Evolutionary conservation across 2,888 invertebrate genomes (phyloP).

Genomic region (Barypeithes pellucidus): DNA sequence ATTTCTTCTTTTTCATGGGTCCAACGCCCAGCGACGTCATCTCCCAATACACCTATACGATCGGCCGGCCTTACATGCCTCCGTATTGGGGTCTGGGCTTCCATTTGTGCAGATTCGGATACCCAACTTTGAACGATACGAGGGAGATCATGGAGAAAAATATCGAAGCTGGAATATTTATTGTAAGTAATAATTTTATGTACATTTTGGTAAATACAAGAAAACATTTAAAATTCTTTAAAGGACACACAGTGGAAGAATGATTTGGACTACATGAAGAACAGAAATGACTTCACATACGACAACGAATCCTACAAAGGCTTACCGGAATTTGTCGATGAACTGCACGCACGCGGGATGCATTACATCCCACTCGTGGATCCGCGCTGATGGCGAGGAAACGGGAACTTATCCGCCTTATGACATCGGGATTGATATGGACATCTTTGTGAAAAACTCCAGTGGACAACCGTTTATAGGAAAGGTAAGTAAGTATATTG

Average conservation of each 20-base stretch:
- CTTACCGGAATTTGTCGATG: slow-evolving; percentile 80
- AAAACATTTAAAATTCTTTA: no score
- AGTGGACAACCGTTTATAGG: slow-evolving; percentile 80
- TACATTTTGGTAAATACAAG: no score
- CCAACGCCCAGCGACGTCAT: slow-evolving; percentile 81
- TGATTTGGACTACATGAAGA: slow-evolving; percentile 89
- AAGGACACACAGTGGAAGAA: slow-evolving; percentile 88
- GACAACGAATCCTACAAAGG: slow-evolving; percentile 76
- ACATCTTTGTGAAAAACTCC: slow-evolving; percentile 83
- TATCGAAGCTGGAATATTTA: slow-evolving; percentile 83
- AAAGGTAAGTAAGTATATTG: slow-evolving; percentile 78
- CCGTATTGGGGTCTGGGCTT: slow-evolving; percentile 93
- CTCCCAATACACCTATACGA: slow-evolving; percentile 78
- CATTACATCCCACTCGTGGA: slow-evolving; percentile 83
- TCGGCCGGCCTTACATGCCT: slow-evolving; percentile 87
- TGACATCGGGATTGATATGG: slow-evolving; percentile 81
- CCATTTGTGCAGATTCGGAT: slow-evolving; percentile 82
- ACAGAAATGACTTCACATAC: slow-evolving; percentile 86
- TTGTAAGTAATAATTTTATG: slow-evolving; percentile 74
- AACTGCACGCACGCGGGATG: slow-evolving; percentile 81
- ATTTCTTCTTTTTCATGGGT: slow-evolving; percentile 85
- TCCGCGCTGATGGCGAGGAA: slow-evolving; percentile 80
- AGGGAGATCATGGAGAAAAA: slow-evolving; percentile 79
- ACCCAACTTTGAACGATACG: slow-evolving; percentile 78
- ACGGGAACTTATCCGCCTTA: slow-evolving; percentile 82